Percentiles rank a stretch among this genome's conserved stretches.
Conservation (phyloP, 64 coral and sea anemone genomes). For the Trachythela sp. region DNA sequence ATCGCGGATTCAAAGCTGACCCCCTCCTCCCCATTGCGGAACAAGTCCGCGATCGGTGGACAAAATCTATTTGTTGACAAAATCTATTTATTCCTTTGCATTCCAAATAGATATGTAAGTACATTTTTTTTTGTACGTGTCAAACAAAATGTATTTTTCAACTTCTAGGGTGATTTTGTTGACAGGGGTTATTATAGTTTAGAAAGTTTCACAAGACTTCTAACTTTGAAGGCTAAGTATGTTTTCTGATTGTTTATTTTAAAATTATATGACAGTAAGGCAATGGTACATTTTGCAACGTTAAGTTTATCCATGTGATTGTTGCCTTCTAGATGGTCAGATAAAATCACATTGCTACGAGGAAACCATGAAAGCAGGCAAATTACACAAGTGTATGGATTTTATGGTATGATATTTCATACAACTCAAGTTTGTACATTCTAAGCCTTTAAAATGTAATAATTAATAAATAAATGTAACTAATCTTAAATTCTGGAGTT, state of each 20-base stretch:
- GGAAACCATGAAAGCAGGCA: slow-evolving; percentile 99
- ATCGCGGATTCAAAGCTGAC: too few species aligned
- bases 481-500: neutral
- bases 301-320: neutral
- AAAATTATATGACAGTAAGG: too few species aligned
- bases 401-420: slow-evolving; percentile 69
- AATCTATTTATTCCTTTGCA: too few species aligned
- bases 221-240: slow-evolving; percentile 99
- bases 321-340: slow-evolving; percentile 72
- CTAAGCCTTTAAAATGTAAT: too few species aligned
- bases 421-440: neutral
- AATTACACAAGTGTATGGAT: slow-evolving; percentile 98
- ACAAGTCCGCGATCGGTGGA: too few species aligned
- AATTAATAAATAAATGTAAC: too few species aligned
- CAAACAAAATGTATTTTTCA: neutral
- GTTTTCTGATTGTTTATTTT: neutral
- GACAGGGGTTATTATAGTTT: slow-evolving; percentile 96
- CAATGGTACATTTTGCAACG: neutral
- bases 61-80: too few species aligned
- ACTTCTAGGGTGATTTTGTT: slow-evolving; percentile 92
- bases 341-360: slow-evolving; percentile 83
- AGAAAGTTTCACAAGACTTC: slow-evolving; percentile 91
- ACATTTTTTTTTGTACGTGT: neutral
- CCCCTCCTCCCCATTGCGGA: too few species aligned
- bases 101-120: too few species aligned